These are phyloP conservation scores for Etheostoma spectabile DNA, from an alignment of 2,113 vertebrate genomes.

Conservation along the genomic window DNA sequence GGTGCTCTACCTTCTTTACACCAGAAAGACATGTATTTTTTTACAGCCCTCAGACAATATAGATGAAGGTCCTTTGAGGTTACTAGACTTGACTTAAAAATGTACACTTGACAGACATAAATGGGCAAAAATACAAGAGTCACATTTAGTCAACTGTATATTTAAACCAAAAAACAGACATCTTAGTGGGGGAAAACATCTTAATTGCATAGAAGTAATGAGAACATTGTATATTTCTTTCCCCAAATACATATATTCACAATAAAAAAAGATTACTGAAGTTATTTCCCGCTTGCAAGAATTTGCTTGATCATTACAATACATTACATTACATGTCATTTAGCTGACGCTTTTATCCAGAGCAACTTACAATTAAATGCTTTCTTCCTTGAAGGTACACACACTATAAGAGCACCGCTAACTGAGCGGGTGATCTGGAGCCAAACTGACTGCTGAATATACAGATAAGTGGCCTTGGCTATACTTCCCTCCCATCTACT, in stretches of 20 bases:
- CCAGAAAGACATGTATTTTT: conserved; percentile 1
- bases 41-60: not conserved
- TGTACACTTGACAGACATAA: not conserved
- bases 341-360: no score
- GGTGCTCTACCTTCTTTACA: not conserved
- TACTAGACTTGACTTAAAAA: not conserved
- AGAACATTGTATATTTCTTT: conserved; percentile 19
- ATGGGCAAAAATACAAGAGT: not conserved
- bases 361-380: no score
- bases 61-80: not conserved
- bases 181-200: conserved; percentile 20
- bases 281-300: not conserved
- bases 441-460: conserved; percentile 24
- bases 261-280: conserved; percentile 19
- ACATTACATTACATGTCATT: no score
- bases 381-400: no score
- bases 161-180: conserved; percentile 4
- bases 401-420: not conserved
- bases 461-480: not conserved
- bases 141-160: not conserved
- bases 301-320: not conserved
- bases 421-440: conserved; percentile 20
- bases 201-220: conserved; percentile 36
- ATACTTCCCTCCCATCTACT: not conserved
- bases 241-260: conserved; percentile 18